These are phyloP conservation scores for Arenicola marina DNA, from an alignment of 2,888 invertebrate species.

Conservation along the genomic window DNA sequence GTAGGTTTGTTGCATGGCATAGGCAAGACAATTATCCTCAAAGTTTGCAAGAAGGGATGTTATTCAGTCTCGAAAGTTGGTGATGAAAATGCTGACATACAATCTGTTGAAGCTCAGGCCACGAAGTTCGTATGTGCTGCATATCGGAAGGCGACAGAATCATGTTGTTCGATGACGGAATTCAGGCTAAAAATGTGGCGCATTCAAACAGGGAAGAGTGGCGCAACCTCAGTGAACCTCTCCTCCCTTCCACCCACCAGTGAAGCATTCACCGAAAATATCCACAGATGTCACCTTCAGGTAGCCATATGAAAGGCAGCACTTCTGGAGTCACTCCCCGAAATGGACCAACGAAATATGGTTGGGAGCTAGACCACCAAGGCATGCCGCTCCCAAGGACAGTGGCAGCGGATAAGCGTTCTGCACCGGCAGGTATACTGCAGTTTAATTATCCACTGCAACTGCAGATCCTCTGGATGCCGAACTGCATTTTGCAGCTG, in stretches of 20 bases:
- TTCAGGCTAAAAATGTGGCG: neutral
- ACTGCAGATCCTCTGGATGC: too few species aligned
- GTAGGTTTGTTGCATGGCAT: slow-evolving; percentile 10
- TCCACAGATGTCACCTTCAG: slow-evolving; percentile 8
- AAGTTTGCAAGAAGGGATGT: slow-evolving; percentile 9
- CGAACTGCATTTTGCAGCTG: slow-evolving; percentile 5
- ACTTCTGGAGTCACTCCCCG: neutral
- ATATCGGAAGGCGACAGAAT: slow-evolving; percentile 12
- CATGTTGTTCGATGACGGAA: slow-evolving; percentile 14
- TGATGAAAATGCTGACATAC: too few species aligned
- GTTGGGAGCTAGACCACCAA: slow-evolving; percentile 10
- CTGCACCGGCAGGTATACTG: too few species aligned
- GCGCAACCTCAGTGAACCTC: slow-evolving; percentile 14
- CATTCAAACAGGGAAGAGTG: slow-evolving; percentile 4
- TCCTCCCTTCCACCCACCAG: slow-evolving; percentile 13
- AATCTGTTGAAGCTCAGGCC: neutral
- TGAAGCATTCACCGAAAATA: slow-evolving; percentile 12
- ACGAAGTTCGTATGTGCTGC: slow-evolving; percentile 7
- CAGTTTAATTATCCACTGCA: too few species aligned
- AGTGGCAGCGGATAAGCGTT: too few species aligned
- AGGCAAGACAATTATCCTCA: slow-evolving; percentile 7
- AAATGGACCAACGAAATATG: slow-evolving; percentile 6
- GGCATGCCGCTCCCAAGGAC: too few species aligned
- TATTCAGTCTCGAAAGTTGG: slow-evolving; percentile 4
- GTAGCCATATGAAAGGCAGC: slow-evolving; percentile 9